Evolutionary conservation across 2,113 vertebrate genomes (phyloP), one percentile per base, ranked within the genome.

Genomic region (Channa maculata): DNA sequence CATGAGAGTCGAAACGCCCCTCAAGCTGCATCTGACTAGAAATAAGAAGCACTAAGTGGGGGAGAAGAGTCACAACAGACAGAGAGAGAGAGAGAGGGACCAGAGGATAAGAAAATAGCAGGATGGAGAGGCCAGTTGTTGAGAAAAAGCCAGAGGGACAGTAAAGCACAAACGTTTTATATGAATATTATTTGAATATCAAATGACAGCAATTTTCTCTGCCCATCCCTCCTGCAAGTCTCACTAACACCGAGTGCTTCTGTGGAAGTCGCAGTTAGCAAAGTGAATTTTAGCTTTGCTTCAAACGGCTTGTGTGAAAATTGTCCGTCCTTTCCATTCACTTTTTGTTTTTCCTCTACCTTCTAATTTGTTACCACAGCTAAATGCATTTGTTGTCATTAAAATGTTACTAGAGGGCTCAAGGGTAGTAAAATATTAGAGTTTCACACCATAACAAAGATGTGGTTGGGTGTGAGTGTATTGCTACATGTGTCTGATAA

Each of bases 121-220:
- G 48, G 51, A 66, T 24, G 12, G 59, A 78, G 48, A 15, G 45
- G 43, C 15, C 34, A 15, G 74, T 46, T 85, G 49, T 65, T 68
- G 37, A 62, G 65, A 63, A 64, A 71, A 62, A 76, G 75, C 67
- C 75, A 82, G 60, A 41, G 84, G 77, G 64, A 82, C 52, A 45
- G 43, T 65, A 61, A 78, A 76, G 57, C 60, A 71, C 61, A 75
- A 58, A 66, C 69, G 67, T 77, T 81, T 88, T 78, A 76, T 81
- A 85, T 87, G 51, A 85, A 87, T 85, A 67, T 64, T 55, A 79
- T 88, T 80, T 85, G 72, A 88, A 90, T 86, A 82, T 81, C 52
- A 88, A 86, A 88, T 78, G 65, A 78, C 70, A 51, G 66, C 66
- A 72, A 82, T 80, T 79, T 79, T 65, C 69, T 88, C 49, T 79